Percentiles rank a stretch among this genome's conserved stretches.
phyloP scores from a whole-genome alignment of 2,113 vertebrate genomes.

The Pterocles burchelli region DNA sequence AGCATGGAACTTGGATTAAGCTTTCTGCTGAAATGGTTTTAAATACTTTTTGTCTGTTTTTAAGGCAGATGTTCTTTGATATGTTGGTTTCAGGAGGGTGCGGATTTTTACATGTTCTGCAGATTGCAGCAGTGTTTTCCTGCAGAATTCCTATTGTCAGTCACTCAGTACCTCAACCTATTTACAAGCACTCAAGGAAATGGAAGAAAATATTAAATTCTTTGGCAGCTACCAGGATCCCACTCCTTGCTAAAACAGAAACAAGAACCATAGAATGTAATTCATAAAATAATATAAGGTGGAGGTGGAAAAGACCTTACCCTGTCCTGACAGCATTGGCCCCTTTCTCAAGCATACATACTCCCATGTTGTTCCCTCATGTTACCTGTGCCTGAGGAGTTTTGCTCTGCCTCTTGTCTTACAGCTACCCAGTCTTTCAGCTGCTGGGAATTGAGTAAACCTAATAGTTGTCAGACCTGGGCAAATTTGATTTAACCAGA shows the following conservation, averaged over 20 bases:
- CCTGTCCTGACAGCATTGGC: rapidly evolving
- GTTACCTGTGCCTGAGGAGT: neutral
- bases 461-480: neutral
- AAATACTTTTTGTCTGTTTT: conserved; percentile 34
- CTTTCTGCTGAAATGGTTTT: conserved; percentile 15
- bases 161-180: neutral
- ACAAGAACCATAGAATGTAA: neutral
- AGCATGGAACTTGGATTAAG: conserved; percentile 31
- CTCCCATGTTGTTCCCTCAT: neutral
- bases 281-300: neutral
- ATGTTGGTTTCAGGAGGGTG: neutral
- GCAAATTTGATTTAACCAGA: neutral
- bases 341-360: neutral
- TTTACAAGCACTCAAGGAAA: neutral
- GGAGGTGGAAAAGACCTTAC: neutral
- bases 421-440: neutral
- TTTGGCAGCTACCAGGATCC: neutral
- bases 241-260: neutral
- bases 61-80: conserved; percentile 28
- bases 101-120: neutral
- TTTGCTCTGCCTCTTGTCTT: neutral
- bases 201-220: neutral
- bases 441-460: neutral
- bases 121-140: neutral
- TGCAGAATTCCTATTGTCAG: neutral